A percentile compares a stretch with the other conserved stretches of the same genome.
Conservation (phyloP, 1,140 invertebrate species). For the Trypoxylus dichotomus region DNA sequence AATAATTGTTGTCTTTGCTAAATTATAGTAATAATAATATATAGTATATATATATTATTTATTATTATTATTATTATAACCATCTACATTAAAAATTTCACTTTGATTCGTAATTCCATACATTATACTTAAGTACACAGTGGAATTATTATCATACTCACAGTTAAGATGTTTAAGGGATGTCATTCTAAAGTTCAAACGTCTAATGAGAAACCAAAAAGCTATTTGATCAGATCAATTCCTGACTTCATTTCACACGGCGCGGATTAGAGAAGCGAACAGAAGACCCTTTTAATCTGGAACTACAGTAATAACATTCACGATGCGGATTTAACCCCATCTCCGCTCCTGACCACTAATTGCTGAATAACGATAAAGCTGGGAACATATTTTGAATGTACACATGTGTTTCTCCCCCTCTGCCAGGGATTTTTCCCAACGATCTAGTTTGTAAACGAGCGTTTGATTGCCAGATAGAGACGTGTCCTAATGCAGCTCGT, state of each 20-base stretch:
- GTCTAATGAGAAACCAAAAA: constrained; percentile 4
- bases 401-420: constrained; percentile 33
- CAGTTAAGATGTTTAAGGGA: not conserved
- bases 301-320: constrained; percentile 35
- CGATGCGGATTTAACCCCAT: constrained; percentile 34
- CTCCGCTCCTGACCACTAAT: constrained; percentile 31
- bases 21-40: no score
- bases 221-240: constrained; percentile 12
- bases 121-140: not conserved
- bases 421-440: constrained; percentile 31
- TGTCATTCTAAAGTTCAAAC: not conserved
- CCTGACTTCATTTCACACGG: not conserved
- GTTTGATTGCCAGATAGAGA: constrained; percentile 23
- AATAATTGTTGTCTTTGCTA: no score
- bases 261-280: not conserved
- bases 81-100: no score
- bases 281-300: constrained; percentile 32
- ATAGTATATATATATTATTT: no score
- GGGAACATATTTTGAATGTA: constrained; percentile 35
- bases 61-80: no score
- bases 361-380: constrained; percentile 32
- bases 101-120: no score
- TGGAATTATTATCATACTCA: not conserved
- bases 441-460: constrained; percentile 26
- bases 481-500: constrained; percentile 3